Percentiles rank a stretch among this genome's conserved stretches.
These are phyloP conservation scores for Lottia scabra DNA, from an alignment of 2,888 invertebrate species.

Conservation along the genomic window DNA sequence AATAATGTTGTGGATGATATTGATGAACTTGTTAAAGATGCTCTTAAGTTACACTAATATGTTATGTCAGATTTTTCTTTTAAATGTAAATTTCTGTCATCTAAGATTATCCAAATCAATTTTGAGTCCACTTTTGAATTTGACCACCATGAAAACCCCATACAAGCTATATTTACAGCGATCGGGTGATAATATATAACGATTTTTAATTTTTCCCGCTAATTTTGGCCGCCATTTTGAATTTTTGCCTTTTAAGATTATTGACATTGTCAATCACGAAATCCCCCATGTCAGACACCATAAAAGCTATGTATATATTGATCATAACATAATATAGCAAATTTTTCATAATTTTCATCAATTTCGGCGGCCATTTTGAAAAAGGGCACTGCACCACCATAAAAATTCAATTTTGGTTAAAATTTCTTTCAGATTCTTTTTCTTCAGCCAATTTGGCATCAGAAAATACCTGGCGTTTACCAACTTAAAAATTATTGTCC, in stretches of 20 bases:
- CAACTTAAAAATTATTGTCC: neutral
- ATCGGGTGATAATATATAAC: neutral
- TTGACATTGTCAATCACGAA: neutral
- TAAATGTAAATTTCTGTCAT: neutral
- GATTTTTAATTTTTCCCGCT: neutral
- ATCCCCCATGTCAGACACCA: neutral
- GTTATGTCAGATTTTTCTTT: no score
- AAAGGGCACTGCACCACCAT: neutral
- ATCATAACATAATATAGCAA: neutral
- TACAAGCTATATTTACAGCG: neutral
- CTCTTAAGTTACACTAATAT: neutral
- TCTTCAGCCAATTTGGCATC: conserved; percentile 1
- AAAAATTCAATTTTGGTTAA: neutral
- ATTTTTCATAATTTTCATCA: neutral
- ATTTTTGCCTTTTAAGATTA: neutral
- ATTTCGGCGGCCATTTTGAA: neutral
- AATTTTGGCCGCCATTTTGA: neutral
- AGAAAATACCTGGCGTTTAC: neutral
- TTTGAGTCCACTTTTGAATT: neutral
- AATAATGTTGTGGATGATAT: neutral
- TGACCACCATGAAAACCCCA: neutral
- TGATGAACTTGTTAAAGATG: neutral
- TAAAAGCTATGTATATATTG: neutral
- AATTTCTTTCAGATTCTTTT: neutral
- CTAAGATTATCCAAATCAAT: neutral